Percentiles rank a stretch among this genome's conserved stretches.
Evolutionary conservation across 2,888 invertebrate genomes (phyloP).

Genomic region (Lithophane leautieri): DNA sequence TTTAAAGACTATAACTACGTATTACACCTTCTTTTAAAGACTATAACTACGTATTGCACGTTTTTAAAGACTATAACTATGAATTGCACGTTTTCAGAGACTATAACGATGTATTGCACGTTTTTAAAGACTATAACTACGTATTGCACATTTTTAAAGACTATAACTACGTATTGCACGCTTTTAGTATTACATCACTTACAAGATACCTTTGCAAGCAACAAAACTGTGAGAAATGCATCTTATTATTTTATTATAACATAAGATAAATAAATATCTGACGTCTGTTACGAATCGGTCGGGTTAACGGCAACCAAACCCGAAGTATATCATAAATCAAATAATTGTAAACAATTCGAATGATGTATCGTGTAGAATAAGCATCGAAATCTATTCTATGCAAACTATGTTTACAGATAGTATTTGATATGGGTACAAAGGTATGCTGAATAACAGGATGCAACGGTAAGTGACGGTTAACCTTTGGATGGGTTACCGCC

Average conservation of each 20-base stretch:
- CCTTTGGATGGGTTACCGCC: background rate
- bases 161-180: background rate
- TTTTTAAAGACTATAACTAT: no score
- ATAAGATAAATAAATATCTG: conserved; percentile 58
- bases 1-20: no score
- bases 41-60: no score
- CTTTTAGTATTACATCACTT: background rate
- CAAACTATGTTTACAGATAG: conserved; percentile 41
- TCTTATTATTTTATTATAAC: conserved; percentile 53
- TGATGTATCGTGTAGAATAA: conserved; percentile 58
- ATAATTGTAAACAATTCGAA: conserved; percentile 60
- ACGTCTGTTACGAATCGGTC: conserved; percentile 42
- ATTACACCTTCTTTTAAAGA: no score
- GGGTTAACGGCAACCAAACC: conserved; percentile 39
- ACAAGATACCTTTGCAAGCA: background rate
- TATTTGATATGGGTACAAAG: conserved; percentile 22
- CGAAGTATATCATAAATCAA: conserved; percentile 60
- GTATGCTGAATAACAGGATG: conserved; percentile 40
- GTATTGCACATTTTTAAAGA: no score
- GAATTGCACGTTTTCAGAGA: no score
- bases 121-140: no score
- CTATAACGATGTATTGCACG: no score
- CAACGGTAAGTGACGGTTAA: background rate
- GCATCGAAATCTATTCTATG: conserved; percentile 47
- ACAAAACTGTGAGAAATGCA: conserved; percentile 28